These are phyloP conservation scores for Fistularia tabacaria DNA, from an alignment of 2,797 vertebrate genomes.

Conservation along the genomic window DNA sequence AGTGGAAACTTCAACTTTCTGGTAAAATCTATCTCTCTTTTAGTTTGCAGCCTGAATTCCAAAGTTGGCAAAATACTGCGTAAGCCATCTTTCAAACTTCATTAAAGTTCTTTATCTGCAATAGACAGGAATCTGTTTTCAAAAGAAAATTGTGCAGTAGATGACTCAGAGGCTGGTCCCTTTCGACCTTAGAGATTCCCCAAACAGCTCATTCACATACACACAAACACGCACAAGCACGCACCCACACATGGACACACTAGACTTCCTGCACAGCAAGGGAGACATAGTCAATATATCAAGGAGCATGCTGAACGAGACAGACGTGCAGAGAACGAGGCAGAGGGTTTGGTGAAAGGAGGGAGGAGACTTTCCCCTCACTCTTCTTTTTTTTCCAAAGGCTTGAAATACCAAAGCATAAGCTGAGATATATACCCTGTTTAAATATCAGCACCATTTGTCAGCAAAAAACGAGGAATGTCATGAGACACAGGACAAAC, in stretches of 20 bases:
- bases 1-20: neutral
- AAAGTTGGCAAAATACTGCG: no score
- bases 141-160: no score
- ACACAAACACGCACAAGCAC: neutral
- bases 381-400: neutral
- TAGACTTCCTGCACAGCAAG: slow-evolving; percentile 9
- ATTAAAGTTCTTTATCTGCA: no score
- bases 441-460: no score
- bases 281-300: slow-evolving; percentile 18
- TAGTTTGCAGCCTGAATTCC: no score
- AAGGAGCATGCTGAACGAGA: slow-evolving; percentile 15
- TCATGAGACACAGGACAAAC: no score
- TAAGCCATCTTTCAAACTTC: no score
- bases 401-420: slow-evolving; percentile 17
- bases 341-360: neutral
- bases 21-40: no score
- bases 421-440: neutral
- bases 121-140: no score
- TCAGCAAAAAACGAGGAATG: no score
- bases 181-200: no score
- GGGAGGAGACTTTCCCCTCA: neutral
- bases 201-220: neutral
- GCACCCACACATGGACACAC: slow-evolving; percentile 7
- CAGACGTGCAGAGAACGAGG: slow-evolving; percentile 8
- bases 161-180: no score